Base-by-base conservation (phyloP, 35 echinoderm and acorn worm genomes). In the Acanthaster planci region DNA sequence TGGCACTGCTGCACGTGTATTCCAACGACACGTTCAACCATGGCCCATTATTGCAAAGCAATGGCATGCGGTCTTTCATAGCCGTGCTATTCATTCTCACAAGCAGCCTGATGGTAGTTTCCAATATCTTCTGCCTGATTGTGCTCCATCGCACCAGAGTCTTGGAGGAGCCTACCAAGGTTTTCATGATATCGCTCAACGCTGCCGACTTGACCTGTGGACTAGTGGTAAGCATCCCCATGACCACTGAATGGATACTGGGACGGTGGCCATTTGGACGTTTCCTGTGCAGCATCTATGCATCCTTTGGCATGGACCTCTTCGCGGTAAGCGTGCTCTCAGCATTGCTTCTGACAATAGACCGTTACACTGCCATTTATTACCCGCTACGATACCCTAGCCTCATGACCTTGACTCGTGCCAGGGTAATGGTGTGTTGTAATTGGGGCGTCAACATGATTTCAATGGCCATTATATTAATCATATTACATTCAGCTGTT, bases 181-280 rank as follows among this genome's bases (percentile, higher is more conserved):
- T 72, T 72, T 72, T 72, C 29, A 72, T 72, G 64, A 72, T 72
- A 14, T 72, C 64, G 8, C 64, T 72, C 64, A 72, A 36, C 23
- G 16, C 64, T 72, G 22, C 64, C 9, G 64, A 72, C 64, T 72
- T 72, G 10, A 0, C 30, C 14, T 12, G 26, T 34, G 64, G 64
- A 72, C 10, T 15, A 26, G 7, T 6, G 10, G 26, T 31, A 10
- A 7, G 26, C 23, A 10, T 72, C 14, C 64, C 64, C 29, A 36
- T 26, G 26, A 34, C 64, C 23, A 26, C 30, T 29, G 10, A 5
- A 1, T 34, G 34, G 0, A 16, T 29, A 26, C 10, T 72, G 14
- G 19, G 23, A 31, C 34, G 34, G 22, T 72, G 64, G 64, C 64
- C 64, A 29, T 72, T 72, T 29, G 64, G 64, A 1, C 7, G 34